phyloP scores from a whole-genome alignment of 2,888 invertebrate genomes.

The Nephrotoma guestfalica region DNA sequence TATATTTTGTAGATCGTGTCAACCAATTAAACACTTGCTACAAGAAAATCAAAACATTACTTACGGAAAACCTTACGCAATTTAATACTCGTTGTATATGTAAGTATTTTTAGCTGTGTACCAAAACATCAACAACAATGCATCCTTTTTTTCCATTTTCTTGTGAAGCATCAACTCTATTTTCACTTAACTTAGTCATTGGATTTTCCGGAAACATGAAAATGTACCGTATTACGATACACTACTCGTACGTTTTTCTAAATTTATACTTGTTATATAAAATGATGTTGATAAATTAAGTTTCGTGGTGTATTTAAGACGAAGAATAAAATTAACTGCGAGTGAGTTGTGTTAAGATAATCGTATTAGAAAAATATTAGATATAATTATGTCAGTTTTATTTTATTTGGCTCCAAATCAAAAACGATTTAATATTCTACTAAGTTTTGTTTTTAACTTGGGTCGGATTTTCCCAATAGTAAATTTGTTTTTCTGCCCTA shows the following conservation, averaged over 20 bases:
- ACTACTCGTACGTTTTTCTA: not conserved
- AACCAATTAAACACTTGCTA: not conserved
- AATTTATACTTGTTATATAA: not conserved
- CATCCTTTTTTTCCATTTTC: not conserved
- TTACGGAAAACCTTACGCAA: not conserved
- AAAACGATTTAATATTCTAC: not conserved
- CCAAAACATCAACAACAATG: not conserved
- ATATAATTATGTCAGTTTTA: not conserved
- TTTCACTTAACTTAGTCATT: not conserved
- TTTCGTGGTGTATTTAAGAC: not conserved
- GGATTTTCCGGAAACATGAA: not conserved
- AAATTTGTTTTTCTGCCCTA: not conserved
- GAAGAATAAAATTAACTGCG: not conserved
- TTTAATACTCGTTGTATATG: not conserved
- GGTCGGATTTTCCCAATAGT: not conserved
- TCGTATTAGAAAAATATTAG: not conserved
- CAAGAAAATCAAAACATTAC: not conserved
- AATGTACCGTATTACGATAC: not conserved
- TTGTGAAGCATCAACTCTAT: not conserved
- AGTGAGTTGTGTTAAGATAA: not conserved
- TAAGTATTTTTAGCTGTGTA: not conserved
- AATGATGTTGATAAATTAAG: not conserved
- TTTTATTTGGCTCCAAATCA: not conserved
- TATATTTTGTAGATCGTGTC: not conserved
- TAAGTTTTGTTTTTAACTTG: not conserved